Base-by-base conservation (phyloP, 2,888 invertebrate species). In the Lasioglossum villosulum region DNA sequence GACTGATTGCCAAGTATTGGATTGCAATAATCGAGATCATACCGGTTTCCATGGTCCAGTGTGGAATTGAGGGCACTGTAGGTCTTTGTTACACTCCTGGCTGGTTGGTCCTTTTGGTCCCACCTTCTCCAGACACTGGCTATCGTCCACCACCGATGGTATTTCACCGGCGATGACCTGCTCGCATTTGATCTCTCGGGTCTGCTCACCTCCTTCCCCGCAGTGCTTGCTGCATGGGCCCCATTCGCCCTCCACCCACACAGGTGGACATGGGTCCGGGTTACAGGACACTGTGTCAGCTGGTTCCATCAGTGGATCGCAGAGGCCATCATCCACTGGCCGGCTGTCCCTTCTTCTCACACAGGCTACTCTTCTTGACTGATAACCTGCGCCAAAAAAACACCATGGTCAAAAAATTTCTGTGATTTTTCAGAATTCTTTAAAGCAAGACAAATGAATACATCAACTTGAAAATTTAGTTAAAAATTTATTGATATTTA, bases 1-100 rank as follows among this genome's bases (percentile, higher is more conserved):
- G 48, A 48, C 19, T 5, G 16, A 63, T 30, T 30, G 30, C 12
- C 16, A 16, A 14, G 30, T 14, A 16, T 16, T 16, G 30, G 12
- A 16, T 16, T 16, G 14, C 42, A 56, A 75, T 14, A 6, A 27
- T 34, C 4, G 19, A 42, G 12, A 14, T 23, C 96, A 96, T 95
- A 98, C 98, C 90, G 98, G 97, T 94, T 97, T 97, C 99, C 99
- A 99, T 8, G 98, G 97, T 78, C 98, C 98, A 42, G 97, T 96
- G 93, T 98, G 98, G 98, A 98, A 99, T 76, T 96, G 96, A 0
- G 99, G 98, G 93, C 99, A 99, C 42, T 97, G 96, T 45, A 97
- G 96, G 83, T 97, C 97, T 78, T 96, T 96, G 94, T 98, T 98
- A 95, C 99, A 99, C 78, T 96, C 96, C 92, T 97, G 96, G 82